phyloP scores from a whole-genome alignment of 2,113 vertebrate genomes.

The Irena cyanogastra region DNA sequence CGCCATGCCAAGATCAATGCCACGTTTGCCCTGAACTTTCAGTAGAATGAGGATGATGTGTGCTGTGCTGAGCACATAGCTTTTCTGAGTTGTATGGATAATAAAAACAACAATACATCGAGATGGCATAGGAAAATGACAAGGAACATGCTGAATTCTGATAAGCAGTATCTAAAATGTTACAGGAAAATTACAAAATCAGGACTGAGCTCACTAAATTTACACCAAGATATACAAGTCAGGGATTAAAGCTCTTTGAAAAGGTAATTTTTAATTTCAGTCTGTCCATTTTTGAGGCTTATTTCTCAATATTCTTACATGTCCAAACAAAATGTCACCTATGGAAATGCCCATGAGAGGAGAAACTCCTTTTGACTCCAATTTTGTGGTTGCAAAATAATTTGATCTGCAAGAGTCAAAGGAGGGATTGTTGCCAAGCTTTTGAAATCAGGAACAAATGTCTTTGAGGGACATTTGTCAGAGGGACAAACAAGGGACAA shows the following conservation, averaged over 20 bases:
- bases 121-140: neutral
- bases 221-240: neutral
- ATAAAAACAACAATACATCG: neutral
- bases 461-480: constrained; percentile 5
- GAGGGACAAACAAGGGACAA: constrained; percentile 29
- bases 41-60: neutral
- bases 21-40: neutral
- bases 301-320: neutral
- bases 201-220: neutral
- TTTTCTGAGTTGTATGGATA: neutral
- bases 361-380: neutral
- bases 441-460: constrained; percentile 42
- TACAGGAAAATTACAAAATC: neutral
- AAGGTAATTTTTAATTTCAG: neutral
- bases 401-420: constrained; percentile 11
- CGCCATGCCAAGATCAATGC: neutral
- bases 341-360: neutral
- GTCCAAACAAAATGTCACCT: neutral
- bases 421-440: constrained; percentile 30
- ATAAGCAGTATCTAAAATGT: neutral
- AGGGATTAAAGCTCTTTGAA: neutral
- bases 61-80: neutral
- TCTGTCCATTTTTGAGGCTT: neutral
- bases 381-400: constrained; percentile 43
- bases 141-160: neutral